Conservation (phyloP, 2,797 vertebrate genomes). For the Chelon labrosus region DNA sequence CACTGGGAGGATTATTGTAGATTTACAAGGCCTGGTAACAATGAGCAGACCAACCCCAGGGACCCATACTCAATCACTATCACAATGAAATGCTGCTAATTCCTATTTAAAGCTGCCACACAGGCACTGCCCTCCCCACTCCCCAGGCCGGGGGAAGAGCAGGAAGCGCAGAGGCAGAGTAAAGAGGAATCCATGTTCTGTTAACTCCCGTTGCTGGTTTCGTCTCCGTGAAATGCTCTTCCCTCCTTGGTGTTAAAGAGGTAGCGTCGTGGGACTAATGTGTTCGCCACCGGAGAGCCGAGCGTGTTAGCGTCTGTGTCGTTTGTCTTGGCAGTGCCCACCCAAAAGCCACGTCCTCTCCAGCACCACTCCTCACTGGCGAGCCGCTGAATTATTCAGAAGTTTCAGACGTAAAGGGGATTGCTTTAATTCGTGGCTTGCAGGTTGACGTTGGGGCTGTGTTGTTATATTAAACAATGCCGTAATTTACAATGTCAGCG, state of each 20-base stretch:
- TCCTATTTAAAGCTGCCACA: constrained; percentile 80
- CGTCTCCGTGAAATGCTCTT: constrained; percentile 27
- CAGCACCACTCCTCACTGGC: constrained; percentile 53
- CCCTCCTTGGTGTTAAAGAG: constrained; percentile 47
- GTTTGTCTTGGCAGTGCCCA: constrained; percentile 70
- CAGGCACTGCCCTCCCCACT: constrained; percentile 68
- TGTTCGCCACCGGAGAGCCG: constrained; percentile 41
- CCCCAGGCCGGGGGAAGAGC: constrained; percentile 45
- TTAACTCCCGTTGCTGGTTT: constrained; percentile 37
- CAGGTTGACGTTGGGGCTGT: constrained; percentile 71
- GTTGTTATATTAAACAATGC: constrained; percentile 64
- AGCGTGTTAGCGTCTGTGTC: constrained; percentile 50
- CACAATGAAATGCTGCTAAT: constrained; percentile 83
- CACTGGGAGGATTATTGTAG: constrained; percentile 80
- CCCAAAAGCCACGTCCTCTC: constrained; percentile 62
- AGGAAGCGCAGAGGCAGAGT: constrained; percentile 25
- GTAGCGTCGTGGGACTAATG: constrained; percentile 49
- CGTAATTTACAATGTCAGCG: constrained; percentile 66
- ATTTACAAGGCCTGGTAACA: constrained; percentile 82
- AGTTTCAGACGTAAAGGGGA: constrained; percentile 71
- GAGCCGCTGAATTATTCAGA: constrained; percentile 78
- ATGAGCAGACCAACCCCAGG: constrained; percentile 72
- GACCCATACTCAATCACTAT: constrained; percentile 80
- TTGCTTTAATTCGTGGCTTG: constrained; percentile 75
- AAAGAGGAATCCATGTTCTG: constrained; percentile 27